phyloP scores from a whole-genome alignment of 2,888 invertebrate genomes.

The Phyto melanocephala region DNA sequence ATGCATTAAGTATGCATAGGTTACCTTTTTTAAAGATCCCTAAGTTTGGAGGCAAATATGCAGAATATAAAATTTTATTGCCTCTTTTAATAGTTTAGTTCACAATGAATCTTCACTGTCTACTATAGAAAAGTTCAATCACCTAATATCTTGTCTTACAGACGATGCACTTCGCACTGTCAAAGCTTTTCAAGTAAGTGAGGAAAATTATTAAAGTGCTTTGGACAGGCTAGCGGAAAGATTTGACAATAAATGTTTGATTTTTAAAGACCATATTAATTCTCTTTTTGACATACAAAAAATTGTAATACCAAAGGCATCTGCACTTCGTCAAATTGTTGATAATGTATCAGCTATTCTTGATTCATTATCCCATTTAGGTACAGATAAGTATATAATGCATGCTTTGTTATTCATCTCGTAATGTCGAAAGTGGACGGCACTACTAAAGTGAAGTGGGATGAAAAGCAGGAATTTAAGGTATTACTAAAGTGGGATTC shows the following conservation, averaged over 20 bases:
- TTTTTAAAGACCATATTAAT: neutral
- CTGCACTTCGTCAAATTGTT: neutral
- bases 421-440: neutral
- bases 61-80: conserved; percentile 27
- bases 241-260: neutral
- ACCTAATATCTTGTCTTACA: neutral
- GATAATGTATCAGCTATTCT: neutral
- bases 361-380: neutral
- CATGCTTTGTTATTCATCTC: neutral
- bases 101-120: neutral
- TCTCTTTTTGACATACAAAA: neutral
- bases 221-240: neutral
- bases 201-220: conserved; percentile 3
- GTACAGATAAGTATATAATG: neutral
- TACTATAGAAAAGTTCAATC: conserved; percentile 47
- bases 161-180: neutral
- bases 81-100: conserved; percentile 1
- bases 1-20: neutral
- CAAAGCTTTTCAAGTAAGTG: neutral
- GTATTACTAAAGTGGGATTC: neutral
- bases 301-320: neutral
- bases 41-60: neutral
- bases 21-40: conserved; percentile 4
- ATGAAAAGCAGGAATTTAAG: neutral
- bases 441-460: neutral